Evolutionary conservation across 2,113 vertebrate genomes (phyloP), one percentile per base, ranked within the genome.

Genomic region (Tupaia tana): DNA sequence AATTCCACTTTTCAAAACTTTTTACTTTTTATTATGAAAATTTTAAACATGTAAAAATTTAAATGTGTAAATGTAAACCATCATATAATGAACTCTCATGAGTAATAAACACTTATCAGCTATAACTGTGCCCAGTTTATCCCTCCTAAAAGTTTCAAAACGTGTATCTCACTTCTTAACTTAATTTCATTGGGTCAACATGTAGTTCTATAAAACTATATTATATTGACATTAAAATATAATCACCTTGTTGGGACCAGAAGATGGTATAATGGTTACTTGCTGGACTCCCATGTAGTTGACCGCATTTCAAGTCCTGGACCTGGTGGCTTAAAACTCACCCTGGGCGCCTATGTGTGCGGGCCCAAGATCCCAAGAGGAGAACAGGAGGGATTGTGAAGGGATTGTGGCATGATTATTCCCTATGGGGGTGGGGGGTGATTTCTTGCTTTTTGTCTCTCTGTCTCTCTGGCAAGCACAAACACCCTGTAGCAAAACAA

Each of bases 1-100:
- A 20, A 54, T 73, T 34, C 27, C 14, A 27, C 52, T 87, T 81
- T 73, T 87, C 13, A n/a, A 16, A 20, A 1, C 12, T 54, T 15
- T 86, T 91, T 82, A 43, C 15, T 54, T 91, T 67, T 69, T 70
- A 80, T 79, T 75, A 56, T 58, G 75, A 81, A 90, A 90, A 69
- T 52, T 89, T 86, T 31, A 70, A 89, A 27, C n/a, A 66, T 58
- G 61, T 27, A 83, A 90, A 81, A 94, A 61, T 86, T n/a, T 34
- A 54, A n/a, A 56, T 69, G 54, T 43, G 16, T 56, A 85, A 58
- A 75, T 15, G 31, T 71, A 24, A n/a, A 52, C 20, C 61, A 20
- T 61, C 81, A 64, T 59, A 3, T 58, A 84, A 61, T 54, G 25
- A 89, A 58, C 18, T 6, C n/a, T 20, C 12, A 12, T 0, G 0